Evolutionary conservation across 2,113 vertebrate genomes (phyloP), one percentile per base, ranked within the genome.

Genomic region (Donacobius atricapilla): DNA sequence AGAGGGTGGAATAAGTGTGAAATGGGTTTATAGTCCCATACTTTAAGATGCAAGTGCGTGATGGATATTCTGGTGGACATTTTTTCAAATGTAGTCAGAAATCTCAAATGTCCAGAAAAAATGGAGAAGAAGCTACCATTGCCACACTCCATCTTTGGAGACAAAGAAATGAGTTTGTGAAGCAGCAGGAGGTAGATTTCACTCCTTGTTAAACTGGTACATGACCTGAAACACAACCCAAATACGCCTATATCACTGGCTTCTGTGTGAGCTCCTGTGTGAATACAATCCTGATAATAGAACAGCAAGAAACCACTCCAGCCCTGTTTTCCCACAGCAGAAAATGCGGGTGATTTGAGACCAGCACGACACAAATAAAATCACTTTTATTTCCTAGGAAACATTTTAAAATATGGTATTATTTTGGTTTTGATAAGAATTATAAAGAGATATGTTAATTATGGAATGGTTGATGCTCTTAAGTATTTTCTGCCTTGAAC

Each of bases 311-410:
- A 95, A 95, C 7, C 48, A 51, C 35, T 50, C 39, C 42, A 81
- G 39, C 54, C 37, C 45, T 39, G 33, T 58, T 91, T 83, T 81
- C 45, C 78, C 58, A 63, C 83, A 89, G 88, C 75, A 96, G 79
- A 92, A 50, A 79, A 96, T 96, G 61, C 94, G 69, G 31, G 28
- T 96, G 88, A 94, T 97, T 96, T 90, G 83, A 95, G 87, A 96
- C 57, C 72, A 97, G 51, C 54, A 57, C 73, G 57, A 44, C 61
- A 86, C 35, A 75, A 94, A 96, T 93, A 93, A 97, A 96, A 88
- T 50, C 28, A 79, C 42, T 86, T 95, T 94, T 82, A 68, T 91
- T 97, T 98, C 79, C 79, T 95, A 65, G 89, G 91, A 97, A 81
- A 93, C 16, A 10, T 90, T 83, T 73, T 39, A 45, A 50, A 88